Base-by-base conservation (phyloP, 2,113 vertebrate species). In the Speoplatyrhinus poulsoni region DNA sequence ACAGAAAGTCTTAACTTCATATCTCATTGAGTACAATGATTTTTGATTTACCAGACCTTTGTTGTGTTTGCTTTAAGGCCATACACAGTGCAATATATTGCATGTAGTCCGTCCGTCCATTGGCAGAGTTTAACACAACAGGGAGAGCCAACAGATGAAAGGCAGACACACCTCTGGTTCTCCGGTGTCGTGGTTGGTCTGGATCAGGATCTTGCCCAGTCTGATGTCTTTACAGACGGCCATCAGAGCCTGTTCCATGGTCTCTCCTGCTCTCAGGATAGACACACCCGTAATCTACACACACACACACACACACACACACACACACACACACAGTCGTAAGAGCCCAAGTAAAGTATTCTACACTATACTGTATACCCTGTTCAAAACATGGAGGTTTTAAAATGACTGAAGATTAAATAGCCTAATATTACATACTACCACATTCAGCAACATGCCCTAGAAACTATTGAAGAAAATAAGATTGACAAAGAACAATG, bases 131-230 rank as follows among this genome's bases (percentile, higher is more conserved):
- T 32, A 53, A 57, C 55, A 57, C 19, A 57, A 4, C 17, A 13
- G 9, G 36, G 6, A 52, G 11, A 52, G 49, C 9, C 10, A 12
- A 52, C 49, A 33, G 1, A 19, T 19, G 19, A 26, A 26, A 26
- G 2, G 2, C 32, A 36, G 10, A 8, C 19, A 12, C 33, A 88
- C 85, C 87, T 91, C 87, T 2, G 95, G 95, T 65, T 97, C 95
- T 1, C 95, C 95, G 0, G 95, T 97, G 91, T 95, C 89, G 0
- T 94, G 94, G 88, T 97, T 97, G 69, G 95, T 97, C 91, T 97
- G 95, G 80, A 97, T 97, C 19, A 97, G 95, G 82, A 96, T 97
- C 91, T 97, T 97, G 50, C 95, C 95, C 52, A 97, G 89, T 10
- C 94, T 87, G 82, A 96, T 97, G 86, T 97, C 95, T 84, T 97